Conservation (phyloP, 2,797 vertebrate species). For the Lerista edwardsae region DNA sequence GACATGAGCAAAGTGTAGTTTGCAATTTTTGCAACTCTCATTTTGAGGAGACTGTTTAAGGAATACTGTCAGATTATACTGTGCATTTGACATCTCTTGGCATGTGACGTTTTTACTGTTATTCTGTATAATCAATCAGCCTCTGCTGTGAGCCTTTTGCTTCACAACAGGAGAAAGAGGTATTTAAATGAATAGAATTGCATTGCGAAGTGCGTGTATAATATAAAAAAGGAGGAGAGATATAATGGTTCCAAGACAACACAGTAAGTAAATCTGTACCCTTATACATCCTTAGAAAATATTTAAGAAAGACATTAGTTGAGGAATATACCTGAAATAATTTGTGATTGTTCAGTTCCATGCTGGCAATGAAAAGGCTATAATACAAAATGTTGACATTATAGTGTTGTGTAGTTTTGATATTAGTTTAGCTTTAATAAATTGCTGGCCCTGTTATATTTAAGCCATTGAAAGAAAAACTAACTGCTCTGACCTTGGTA, state of each 20-base stretch:
- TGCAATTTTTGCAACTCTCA: background rate
- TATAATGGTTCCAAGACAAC: background rate
- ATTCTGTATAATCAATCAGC: background rate
- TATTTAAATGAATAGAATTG: background rate
- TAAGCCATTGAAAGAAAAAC: constrained; percentile 32
- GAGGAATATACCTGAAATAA: background rate
- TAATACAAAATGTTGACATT: background rate
- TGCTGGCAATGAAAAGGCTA: background rate
- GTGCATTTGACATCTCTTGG: background rate
- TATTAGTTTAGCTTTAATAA: constrained; percentile 14
- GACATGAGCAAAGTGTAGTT: background rate
- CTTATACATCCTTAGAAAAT: background rate
- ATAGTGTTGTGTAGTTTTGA: background rate
- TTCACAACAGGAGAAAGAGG: background rate
- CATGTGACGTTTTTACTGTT: background rate
- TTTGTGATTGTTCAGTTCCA: background rate
- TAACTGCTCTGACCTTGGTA: constrained; percentile 28
- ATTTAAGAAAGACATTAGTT: constrained; percentile 5
- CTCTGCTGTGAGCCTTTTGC: background rate
- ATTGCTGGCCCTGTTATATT: constrained; percentile 22
- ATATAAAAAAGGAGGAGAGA: background rate
- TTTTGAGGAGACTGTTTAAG: background rate
- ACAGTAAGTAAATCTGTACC: background rate
- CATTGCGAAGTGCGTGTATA: background rate
- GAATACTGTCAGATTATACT: background rate